A percentile compares a stretch with the other conserved stretches of the same genome.
phyloP scores from a whole-genome alignment of 2,888 invertebrate species.

The Apotomis turbidana region DNA sequence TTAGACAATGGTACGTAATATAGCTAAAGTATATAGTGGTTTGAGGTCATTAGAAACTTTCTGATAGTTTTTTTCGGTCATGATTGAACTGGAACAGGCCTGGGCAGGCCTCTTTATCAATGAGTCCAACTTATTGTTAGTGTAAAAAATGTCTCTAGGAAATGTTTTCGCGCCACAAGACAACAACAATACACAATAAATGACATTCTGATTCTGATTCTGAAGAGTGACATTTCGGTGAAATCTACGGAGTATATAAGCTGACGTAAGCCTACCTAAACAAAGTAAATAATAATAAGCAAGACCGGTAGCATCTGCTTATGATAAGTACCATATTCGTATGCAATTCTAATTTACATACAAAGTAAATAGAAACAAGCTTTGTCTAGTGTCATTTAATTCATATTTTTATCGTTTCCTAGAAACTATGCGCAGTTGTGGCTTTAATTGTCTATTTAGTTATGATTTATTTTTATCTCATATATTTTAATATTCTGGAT shows the following conservation, averaged over 20 bases:
- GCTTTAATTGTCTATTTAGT: constrained; percentile 2
- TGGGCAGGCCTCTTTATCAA: no score
- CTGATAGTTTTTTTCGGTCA: no score
- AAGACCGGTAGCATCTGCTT: constrained; percentile 36
- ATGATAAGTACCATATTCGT: constrained; percentile 34
- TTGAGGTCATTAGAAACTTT: no score
- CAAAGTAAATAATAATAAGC: constrained; percentile 1
- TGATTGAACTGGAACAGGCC: no score
- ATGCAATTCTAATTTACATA: constrained; percentile 34
- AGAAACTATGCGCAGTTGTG: constrained; percentile 25
- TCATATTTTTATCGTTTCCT: constrained; percentile 41
- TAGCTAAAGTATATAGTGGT: no score
- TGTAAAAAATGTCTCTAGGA: no score
- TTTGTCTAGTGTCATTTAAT: constrained; percentile 24
- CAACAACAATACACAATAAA: no score
- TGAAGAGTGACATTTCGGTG: not conserved
- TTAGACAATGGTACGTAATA: no score
- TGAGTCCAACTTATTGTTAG: no score
- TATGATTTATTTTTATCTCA: not conserved
- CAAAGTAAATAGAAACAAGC: constrained; percentile 33
- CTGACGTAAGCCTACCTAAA: not conserved
- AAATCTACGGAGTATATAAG: not conserved
- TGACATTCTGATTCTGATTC: no score
- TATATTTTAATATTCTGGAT: no score
- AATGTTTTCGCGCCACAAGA: no score